Evolutionary conservation across 2,797 vertebrate genomes (phyloP), one percentile per base, ranked within the genome.

Genomic region (Cossypha polioptera): DNA sequence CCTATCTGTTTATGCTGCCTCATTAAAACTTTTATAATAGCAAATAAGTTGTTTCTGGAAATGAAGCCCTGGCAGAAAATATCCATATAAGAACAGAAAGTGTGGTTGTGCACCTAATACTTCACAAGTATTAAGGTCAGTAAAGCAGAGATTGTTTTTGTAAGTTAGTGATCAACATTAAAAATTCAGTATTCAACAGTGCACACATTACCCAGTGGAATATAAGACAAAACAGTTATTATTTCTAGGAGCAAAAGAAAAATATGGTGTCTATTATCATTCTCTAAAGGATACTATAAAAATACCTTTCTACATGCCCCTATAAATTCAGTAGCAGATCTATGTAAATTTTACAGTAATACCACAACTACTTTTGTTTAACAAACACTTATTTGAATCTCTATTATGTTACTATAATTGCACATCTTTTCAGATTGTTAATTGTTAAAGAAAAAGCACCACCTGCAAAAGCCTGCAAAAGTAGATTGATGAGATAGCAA

Each of bases 101-200:
- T 7, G 20, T 53, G 10, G 20, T 16, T 59, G 11, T 74, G 36
- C 13, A 59, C 28, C 25, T 75, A 66, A 58, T n/a, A 22, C 11
- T 75, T 90, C 33, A 77, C 28, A 57, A 66, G 10, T 29, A 78
- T 45, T 83, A 81, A 86, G 26, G 66, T 35, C 74, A 86, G 63
- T 35, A 76, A 86, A 48, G 59, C 45, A 83, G 61, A 79, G 93
- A 63, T 51, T 90, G 54, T 90, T 90, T 86, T 68, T 10, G 1
- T 53, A 79, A 78, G 40, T 48, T 31, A 67, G 31, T 43, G 61
- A 77, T 51, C 1, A 0, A 55, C 62, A 88, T 81, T 35, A 95
- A 95, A 88, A 94, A 93, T 79, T 93, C 80, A 88, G 59, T 40
- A 79, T 33, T 81, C 71, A 69, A 76, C 48, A 57, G 29, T 35